Evolutionary conservation across 2,797 vertebrate species (phyloP).

Genomic region (Sparus aurata): DNA sequence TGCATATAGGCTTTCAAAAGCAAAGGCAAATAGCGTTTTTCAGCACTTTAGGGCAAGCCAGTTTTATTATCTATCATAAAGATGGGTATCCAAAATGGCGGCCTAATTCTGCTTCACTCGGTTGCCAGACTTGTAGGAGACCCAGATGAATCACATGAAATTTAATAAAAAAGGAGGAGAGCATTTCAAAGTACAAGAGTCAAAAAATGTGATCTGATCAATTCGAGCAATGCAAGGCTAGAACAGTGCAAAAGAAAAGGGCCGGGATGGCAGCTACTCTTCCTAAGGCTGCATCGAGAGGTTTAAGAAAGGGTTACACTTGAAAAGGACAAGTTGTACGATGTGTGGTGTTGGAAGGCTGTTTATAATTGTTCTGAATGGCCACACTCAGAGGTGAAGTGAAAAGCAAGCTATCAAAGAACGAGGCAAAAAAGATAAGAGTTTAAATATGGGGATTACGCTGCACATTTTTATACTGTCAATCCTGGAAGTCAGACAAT

Average conservation of each 20-base stretch:
- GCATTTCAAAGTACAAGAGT: background rate
- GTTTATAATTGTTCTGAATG: background rate
- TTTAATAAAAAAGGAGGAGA: background rate
- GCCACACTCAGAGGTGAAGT: background rate
- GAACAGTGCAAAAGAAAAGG: background rate
- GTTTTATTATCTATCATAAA: conserved; percentile 22
- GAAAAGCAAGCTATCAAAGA: background rate
- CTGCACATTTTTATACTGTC: background rate
- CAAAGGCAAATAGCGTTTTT: conserved; percentile 35
- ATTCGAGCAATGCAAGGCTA: background rate
- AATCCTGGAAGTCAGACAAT: background rate
- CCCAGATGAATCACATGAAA: background rate
- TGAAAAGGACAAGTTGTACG: background rate
- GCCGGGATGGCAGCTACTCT: background rate
- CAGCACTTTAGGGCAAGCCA: background rate
- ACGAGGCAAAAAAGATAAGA: background rate
- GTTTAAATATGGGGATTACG: background rate
- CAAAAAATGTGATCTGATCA: background rate
- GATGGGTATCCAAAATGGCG: conserved; percentile 1
- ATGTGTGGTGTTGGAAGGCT: background rate
- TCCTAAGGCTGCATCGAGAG: background rate
- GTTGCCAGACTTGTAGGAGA: background rate
- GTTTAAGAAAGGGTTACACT: background rate
- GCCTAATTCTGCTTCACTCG: background rate
- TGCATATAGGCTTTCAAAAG: conserved; percentile 45